A percentile compares a stretch with the other conserved stretches of the same genome.
phyloP scores from a whole-genome alignment of 23 tunicate species.

The Trididemnum miniatum region DNA sequence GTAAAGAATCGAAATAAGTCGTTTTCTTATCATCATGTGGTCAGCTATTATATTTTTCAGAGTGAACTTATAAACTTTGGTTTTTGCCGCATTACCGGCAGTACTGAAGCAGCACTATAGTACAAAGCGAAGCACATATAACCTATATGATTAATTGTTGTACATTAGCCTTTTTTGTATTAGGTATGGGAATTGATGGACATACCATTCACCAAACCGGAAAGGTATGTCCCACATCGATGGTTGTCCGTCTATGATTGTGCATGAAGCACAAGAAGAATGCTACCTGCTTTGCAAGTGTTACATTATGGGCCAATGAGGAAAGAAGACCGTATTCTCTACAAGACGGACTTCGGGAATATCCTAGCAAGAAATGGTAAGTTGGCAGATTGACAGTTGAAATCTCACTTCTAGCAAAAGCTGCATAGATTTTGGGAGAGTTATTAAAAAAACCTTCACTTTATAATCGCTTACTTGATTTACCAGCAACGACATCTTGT shows the following conservation, averaged over 20 bases:
- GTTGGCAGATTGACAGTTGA: background rate
- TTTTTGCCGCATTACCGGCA: background rate
- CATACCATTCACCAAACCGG: background rate
- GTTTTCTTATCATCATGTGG: background rate
- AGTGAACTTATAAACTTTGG: background rate
- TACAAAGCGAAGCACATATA: too few species aligned
- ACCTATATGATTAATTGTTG: background rate
- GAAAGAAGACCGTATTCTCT: background rate
- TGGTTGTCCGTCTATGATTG: background rate
- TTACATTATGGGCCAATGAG: background rate
- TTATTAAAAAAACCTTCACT: background rate
- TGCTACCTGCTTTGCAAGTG: background rate
- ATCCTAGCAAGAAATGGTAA: background rate
- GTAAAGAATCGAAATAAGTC: background rate
- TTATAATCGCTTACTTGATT: background rate
- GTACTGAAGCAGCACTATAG: background rate
- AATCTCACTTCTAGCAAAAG: background rate
- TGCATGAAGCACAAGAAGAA: background rate
- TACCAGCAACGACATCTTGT: background rate
- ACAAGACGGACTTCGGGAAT: background rate
- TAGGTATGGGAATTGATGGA: background rate
- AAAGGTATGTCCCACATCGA: background rate
- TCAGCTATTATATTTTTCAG: background rate
- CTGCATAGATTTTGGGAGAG: background rate
- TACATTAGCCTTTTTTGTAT: background rate